Conservation (phyloP, 2,888 invertebrate species). For the Nomada fucata region DNA sequence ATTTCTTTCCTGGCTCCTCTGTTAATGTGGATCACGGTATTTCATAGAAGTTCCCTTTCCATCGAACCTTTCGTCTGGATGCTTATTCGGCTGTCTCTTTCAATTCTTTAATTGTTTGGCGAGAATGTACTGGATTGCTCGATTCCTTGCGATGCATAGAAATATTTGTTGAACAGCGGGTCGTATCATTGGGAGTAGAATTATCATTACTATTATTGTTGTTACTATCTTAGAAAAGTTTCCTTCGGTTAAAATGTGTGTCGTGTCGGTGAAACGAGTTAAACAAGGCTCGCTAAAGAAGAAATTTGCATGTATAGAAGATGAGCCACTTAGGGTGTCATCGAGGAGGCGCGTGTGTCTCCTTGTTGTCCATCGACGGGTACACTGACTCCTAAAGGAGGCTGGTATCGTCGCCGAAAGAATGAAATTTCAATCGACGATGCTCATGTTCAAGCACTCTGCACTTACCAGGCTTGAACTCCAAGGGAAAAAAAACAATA, state of each 20-base stretch:
- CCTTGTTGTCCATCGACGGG: not conserved
- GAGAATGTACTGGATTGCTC: no score
- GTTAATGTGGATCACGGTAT: conserved; percentile 2
- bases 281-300: conserved; percentile 21
- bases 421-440: conserved; percentile 32
- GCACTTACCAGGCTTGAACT: not conserved
- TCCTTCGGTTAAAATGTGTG: not conserved
- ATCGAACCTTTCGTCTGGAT: not conserved
- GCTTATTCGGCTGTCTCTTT: not conserved
- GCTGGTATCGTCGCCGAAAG: not conserved
- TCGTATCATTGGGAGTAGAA: not conserved
- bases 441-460: conserved; percentile 1
- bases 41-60: not conserved
- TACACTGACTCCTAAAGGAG: not conserved
- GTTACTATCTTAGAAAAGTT: not conserved
- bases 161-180: no score
- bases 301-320: conserved; percentile 43
- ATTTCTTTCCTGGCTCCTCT: not conserved
- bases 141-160: no score
- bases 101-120: no score
- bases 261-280: not conserved
- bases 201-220: not conserved
- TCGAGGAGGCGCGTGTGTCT: not conserved
- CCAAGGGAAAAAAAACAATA: not conserved
- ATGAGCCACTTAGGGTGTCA: conserved; percentile 6